Conservation (phyloP, 2,113 vertebrate species). For the Ramphastos sulfuratus region DNA sequence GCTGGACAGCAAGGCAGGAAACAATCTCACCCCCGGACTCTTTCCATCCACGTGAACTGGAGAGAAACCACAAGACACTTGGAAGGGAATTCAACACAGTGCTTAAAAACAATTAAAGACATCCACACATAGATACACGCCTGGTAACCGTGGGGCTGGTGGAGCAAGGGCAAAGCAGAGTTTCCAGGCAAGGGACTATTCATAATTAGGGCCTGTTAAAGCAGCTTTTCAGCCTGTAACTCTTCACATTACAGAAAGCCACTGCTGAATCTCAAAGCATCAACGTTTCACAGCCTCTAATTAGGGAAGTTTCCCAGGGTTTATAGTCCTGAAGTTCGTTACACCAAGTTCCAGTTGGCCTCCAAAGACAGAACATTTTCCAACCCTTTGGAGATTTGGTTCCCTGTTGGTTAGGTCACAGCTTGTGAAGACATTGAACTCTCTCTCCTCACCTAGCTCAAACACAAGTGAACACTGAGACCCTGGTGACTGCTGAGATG, state of each 20-base stretch:
- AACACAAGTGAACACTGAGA: constrained; percentile 32
- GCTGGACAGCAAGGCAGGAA: constrained; percentile 73
- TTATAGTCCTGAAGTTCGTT: not conserved
- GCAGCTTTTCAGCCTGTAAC: not conserved
- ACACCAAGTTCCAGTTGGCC: not conserved
- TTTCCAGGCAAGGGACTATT: constrained; percentile 32
- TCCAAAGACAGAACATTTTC: constrained; percentile 23
- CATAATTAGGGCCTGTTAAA: not conserved
- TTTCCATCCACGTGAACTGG: constrained; percentile 67
- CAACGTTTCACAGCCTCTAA: constrained; percentile 22
- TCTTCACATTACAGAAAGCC: not conserved
- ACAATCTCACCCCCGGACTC: constrained; percentile 62
- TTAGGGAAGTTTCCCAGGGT: constrained; percentile 35
- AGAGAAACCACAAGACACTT: constrained; percentile 67
- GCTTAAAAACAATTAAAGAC: not conserved
- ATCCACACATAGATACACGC: constrained; percentile 28
- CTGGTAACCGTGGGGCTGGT: not conserved
- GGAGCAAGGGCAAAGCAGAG: constrained; percentile 24
- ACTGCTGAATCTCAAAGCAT: not conserved
- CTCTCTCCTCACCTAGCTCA: not conserved
- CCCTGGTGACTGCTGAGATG: not conserved
- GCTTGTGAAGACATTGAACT: not conserved
- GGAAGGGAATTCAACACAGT: constrained; percentile 45
- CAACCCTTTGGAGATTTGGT: constrained; percentile 18
- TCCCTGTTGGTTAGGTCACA: constrained; percentile 28